A percentile compares a stretch with the other conserved stretches of the same genome.
These are phyloP conservation scores for Lithodes maja DNA, from an alignment of 2,888 invertebrate species.

Conservation along the genomic window DNA sequence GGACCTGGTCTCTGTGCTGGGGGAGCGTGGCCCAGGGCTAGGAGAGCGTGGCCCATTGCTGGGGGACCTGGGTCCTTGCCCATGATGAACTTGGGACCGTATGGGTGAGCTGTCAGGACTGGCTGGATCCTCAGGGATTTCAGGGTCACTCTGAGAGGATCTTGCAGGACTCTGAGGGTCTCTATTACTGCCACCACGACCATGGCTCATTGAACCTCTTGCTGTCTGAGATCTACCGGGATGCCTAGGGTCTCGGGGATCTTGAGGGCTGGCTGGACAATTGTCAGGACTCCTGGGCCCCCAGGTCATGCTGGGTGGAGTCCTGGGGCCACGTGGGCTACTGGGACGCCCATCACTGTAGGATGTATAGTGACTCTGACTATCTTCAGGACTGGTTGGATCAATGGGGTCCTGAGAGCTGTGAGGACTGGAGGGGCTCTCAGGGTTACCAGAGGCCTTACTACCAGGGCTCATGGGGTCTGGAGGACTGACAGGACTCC, in stretches of 20 bases:
- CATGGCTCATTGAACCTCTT: not conserved
- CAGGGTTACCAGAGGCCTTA: not conserved
- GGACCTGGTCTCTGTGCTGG: not conserved
- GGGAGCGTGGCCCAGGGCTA: not conserved
- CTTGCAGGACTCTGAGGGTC: not conserved
- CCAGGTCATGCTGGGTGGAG: not conserved
- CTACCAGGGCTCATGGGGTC: constrained; percentile 15
- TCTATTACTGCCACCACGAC: not conserved
- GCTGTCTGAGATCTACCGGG: not conserved
- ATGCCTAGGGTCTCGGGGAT: constrained; percentile 22
- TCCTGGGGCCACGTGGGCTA: not conserved
- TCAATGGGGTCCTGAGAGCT: not conserved
- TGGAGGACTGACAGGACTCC: constrained; percentile 14
- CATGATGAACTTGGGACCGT: not conserved
- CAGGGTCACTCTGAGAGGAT: not conserved
- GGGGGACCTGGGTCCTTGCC: not conserved
- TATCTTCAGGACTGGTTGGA: not conserved
- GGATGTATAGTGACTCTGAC: not conserved
- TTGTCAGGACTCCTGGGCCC: not conserved
- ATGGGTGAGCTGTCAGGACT: constrained; percentile 3
- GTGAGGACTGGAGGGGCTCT: not conserved
- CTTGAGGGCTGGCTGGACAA: not conserved
- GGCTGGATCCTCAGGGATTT: not conserved
- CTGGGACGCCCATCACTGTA: not conserved
- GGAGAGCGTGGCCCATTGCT: not conserved